Percentiles rank a stretch among this genome's conserved stretches.
Conservation (phyloP, 2,888 invertebrate genomes). For the Cheilosia urbana region DNA sequence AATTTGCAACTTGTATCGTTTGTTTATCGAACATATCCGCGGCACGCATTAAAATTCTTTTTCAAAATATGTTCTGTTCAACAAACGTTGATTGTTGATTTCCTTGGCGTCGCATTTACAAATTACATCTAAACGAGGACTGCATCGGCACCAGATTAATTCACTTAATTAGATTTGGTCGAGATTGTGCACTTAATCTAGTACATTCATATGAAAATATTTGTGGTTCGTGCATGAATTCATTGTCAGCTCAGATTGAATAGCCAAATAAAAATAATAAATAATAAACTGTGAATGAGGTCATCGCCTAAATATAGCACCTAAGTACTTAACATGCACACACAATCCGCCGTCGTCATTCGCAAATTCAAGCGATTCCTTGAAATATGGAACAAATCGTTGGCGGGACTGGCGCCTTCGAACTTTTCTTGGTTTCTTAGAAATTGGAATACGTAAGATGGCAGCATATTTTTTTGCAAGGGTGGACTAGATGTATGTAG, state of each 20-base stretch:
- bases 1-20: constrained; percentile 60
- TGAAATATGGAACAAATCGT: constrained; percentile 45
- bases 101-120: constrained; percentile 22
- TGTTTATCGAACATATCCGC: constrained; percentile 19
- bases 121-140: constrained; percentile 36
- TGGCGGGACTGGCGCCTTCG: constrained; percentile 45
- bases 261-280: constrained; percentile 4
- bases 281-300: constrained; percentile 46
- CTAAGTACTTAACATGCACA: not conserved
- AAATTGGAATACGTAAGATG: constrained; percentile 8
- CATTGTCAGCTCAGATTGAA: constrained; percentile 37
- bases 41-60: constrained; percentile 21
- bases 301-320: constrained; percentile 56
- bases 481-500: not conserved
- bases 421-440: constrained; percentile 17
- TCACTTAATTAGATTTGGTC: too few relatives aligned
- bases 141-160: too few relatives aligned
- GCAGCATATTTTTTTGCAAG: constrained; percentile 11
- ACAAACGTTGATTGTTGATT: constrained; percentile 2
- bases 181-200: constrained; percentile 1
- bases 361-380: constrained; percentile 45
- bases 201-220: constrained; percentile 5
- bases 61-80: not conserved
- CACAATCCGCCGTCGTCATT: constrained; percentile 7
- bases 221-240: constrained; percentile 31